phyloP scores from a whole-genome alignment of 1,140 invertebrate genomes.

The Panagrolaimus sp. region DNA sequence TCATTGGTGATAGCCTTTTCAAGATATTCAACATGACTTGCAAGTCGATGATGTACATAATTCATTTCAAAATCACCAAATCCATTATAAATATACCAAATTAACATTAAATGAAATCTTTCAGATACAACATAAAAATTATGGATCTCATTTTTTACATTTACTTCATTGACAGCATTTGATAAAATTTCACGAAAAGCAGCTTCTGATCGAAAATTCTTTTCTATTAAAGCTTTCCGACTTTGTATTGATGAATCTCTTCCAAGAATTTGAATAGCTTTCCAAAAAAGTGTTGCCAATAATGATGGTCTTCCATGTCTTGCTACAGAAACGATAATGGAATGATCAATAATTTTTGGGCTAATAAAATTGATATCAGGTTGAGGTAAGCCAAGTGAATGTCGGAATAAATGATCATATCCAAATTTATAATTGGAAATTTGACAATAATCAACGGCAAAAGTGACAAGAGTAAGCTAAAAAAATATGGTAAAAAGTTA shows the following conservation, averaged over 20 bases:
- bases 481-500: no score
- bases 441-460: background rate
- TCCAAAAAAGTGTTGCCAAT: background rate
- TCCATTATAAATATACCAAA: background rate
- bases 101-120: constrained; percentile 5
- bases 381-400: background rate
- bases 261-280: background rate
- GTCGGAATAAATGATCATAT: background rate
- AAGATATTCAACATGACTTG: background rate
- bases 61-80: background rate
- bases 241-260: background rate
- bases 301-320: background rate
- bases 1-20: background rate
- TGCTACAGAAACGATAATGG: background rate
- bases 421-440: background rate
- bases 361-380: no score
- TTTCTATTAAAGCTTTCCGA: no score
- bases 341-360: background rate
- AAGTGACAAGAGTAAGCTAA: background rate
- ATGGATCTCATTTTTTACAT: background rate
- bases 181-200: background rate
- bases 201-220: background rate
- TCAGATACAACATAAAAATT: constrained; percentile 5
- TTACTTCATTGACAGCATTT: background rate
- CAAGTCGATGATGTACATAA: no score